These are phyloP conservation scores for Gastracanthus pulcherrimus DNA, from an alignment of 2,888 invertebrate genomes.

Conservation along the genomic window DNA sequence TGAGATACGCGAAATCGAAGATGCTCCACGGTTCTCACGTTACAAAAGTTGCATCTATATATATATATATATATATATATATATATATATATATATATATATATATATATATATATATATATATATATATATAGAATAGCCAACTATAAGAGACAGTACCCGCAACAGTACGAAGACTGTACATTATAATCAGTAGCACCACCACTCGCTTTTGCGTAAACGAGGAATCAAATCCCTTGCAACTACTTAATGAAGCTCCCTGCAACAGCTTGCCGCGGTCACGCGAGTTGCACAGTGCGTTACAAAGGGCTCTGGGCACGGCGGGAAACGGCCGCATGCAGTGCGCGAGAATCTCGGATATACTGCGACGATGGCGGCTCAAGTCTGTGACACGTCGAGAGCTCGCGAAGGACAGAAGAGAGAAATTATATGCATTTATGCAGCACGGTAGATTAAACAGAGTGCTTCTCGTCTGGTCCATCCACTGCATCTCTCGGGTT, in stretches of 20 bases:
- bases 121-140: too few relatives aligned
- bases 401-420: background rate
- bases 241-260: background rate
- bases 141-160: too few relatives aligned
- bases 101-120: too few relatives aligned
- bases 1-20: too few relatives aligned
- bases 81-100: too few relatives aligned
- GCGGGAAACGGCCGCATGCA: background rate
- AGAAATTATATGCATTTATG: slow-evolving; percentile 71
- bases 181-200: too few relatives aligned
- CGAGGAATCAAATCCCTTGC: background rate
- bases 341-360: background rate
- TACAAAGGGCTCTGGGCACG: background rate
- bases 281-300: background rate
- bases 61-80: too few relatives aligned
- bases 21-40: too few relatives aligned
- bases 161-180: too few relatives aligned
- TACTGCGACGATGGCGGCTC: background rate
- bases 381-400: background rate
- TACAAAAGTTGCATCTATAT: too few relatives aligned
- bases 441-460: slow-evolving; percentile 69
- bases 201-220: too few relatives aligned
- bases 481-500: too few relatives aligned
- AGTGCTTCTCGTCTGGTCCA: slow-evolving; percentile 60
- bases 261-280: background rate